These are phyloP conservation scores for Orchesella flavescens DNA, from an alignment of 2,888 invertebrate species.

Conservation along the genomic window DNA sequence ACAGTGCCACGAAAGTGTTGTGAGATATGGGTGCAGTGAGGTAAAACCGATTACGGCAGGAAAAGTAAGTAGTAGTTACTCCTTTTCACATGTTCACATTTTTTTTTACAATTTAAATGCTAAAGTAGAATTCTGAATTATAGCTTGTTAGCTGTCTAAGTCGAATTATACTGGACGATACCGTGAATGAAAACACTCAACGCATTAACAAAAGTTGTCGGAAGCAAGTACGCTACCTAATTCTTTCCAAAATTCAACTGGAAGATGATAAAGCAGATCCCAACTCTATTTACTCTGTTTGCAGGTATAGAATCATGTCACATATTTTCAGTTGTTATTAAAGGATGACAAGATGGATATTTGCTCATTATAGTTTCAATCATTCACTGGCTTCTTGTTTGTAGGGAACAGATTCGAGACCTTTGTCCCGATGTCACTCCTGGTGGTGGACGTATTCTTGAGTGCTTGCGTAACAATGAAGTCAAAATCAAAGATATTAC, in stretches of 20 bases:
- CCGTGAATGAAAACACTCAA: conserved; percentile 83
- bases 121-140: no score
- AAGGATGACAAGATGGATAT: no score
- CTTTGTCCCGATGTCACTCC: conserved; percentile 85
- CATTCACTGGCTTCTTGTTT: neutral
- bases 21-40: conserved; percentile 75
- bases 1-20: conserved; percentile 89
- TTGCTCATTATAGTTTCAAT: neutral
- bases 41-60: conserved; percentile 73
- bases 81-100: neutral
- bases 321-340: no score
- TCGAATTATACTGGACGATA: conserved; percentile 91
- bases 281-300: conserved; percentile 73
- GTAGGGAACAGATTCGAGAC: conserved; percentile 83
- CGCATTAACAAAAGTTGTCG: conserved; percentile 90
- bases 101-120: no score
- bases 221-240: conserved; percentile 90
- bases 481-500: conserved; percentile 73
- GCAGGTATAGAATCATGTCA: conserved; percentile 59
- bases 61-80: conserved; percentile 72
- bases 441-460: conserved; percentile 88
- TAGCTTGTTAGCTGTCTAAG: conserved; percentile 91
- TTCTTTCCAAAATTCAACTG: conserved; percentile 85
- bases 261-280: conserved; percentile 92
- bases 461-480: conserved; percentile 80